Conservation (phyloP, 2,888 invertebrate genomes). For the Pristionchus maxplancki region DNA sequence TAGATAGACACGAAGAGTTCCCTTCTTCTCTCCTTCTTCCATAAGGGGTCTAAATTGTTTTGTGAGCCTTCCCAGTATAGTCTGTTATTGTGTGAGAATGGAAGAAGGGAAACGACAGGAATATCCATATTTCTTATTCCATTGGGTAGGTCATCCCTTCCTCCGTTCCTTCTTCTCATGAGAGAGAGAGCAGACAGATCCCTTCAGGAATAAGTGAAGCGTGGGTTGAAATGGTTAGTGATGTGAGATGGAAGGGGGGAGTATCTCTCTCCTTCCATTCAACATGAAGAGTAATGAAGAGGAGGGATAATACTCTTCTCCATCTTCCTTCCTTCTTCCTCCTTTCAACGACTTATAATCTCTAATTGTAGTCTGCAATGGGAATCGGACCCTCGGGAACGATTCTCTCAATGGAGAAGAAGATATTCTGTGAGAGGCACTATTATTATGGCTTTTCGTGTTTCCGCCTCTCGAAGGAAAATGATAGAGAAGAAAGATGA, state of each 20-base stretch:
- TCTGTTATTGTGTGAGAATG: constrained; percentile 35
- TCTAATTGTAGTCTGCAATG: constrained; percentile 18
- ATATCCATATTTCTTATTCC: neutral
- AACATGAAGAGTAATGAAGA: constrained; percentile 6
- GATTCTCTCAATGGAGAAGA: neutral
- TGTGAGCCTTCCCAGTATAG: constrained; percentile 25
- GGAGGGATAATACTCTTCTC: neutral
- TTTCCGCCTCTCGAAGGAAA: neutral
- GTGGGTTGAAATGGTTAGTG: constrained; percentile 28
- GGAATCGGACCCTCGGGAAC: constrained; percentile 23
- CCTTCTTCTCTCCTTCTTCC: neutral
- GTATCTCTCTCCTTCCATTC: neutral
- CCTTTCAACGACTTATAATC: constrained; percentile 21
- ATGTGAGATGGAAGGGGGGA: neutral
- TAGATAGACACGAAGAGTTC: neutral
- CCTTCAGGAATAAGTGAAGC: neutral
- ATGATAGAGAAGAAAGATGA: neutral
- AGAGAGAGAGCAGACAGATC: neutral
- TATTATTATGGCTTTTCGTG: constrained; percentile 42
- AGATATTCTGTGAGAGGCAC: neutral
- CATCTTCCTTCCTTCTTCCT: neutral
- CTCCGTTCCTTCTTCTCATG: neutral
- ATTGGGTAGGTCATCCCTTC: neutral
- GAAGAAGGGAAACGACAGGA: neutral
- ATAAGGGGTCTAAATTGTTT: constrained; percentile 19